Evolutionary conservation across 2,797 vertebrate genomes (phyloP), one percentile per base, ranked within the genome.

Genomic region (Karalla daura): DNA sequence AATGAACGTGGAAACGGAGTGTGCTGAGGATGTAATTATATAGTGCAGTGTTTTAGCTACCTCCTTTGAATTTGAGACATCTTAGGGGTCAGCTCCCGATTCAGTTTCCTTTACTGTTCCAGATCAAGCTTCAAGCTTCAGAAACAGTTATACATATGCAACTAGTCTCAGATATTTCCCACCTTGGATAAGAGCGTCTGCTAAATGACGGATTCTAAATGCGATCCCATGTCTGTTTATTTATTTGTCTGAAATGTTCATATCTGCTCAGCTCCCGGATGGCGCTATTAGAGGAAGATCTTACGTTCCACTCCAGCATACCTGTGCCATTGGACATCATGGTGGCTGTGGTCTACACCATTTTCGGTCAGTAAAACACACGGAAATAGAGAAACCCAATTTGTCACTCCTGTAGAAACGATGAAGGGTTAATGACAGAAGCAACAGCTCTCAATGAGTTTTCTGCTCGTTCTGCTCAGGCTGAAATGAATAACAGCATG

Each of bases 271-370:
- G 13, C 77, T 88, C 88, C 44, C 74, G 92, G 91, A 94, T 93
- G 93, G 77, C 2, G 51, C 30, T 45, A 33, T 47, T 67, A 23
- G 61, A 78, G 56, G 86, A 93, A 49, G 90, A 89, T 44, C 41
- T 69, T 12, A 81, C 76, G 8, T 93, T 92, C 74, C 78, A 78
- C 37, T 94, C 93, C 28, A 93, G 55, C 71, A 93, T 94, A 50
- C 90, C 91, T 11, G 74, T 75, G 25, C 73, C 80, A n/a, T 11
- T 90, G 66, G 93, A 94, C 58, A 80, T 89, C 60, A 77, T 73
- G 0, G 88, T 94, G 73, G 91, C 91, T 6, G 77, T 93, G 53
- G 78, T 93, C 66, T 94, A 94, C 74, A 88, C 79, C 24, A 44
- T 93, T 39, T 92, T 94, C 72, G 93, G 92, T 94, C 80, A 93